Conservation (phyloP, 35 echinoderm and acorn worm species). For the Heliocidaris tuberculata region DNA sequence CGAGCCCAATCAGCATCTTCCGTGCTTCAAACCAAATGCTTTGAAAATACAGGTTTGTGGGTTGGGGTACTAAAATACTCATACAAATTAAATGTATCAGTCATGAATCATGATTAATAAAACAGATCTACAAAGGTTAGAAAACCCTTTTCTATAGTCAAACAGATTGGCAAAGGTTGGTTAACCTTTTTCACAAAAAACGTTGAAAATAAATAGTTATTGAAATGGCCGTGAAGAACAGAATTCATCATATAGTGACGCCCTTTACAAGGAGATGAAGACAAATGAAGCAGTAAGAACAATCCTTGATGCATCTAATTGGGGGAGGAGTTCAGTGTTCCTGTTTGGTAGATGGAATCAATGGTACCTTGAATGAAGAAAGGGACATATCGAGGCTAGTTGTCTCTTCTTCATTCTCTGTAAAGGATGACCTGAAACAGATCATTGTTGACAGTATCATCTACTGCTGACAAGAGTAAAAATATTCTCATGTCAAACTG, state of each 20-base stretch:
- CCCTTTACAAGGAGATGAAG: not conserved
- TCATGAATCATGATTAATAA: no score
- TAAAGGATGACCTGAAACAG: not conserved
- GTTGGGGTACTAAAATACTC: no score
- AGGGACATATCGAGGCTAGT: not conserved
- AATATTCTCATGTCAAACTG: no score
- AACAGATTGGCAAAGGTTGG: no score
- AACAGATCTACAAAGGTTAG: not conserved
- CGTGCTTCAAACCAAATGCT: no score
- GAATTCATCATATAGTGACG: not conserved
- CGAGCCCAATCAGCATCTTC: no score
- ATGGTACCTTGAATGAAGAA: not conserved
- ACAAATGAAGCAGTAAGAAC: not conserved
- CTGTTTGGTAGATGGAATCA: not conserved
- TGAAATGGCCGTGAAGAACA: no score
- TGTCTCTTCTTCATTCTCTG: not conserved
- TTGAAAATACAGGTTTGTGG: no score
- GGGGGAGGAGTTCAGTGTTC: not conserved
- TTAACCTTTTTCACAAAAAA: no score
- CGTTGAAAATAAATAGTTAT: no score
- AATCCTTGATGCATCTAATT: not conserved
- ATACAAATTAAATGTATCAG: no score
- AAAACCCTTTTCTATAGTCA: not conserved
- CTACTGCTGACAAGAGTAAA: no score
- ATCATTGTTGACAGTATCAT: not conserved